Evolutionary conservation across 1,140 invertebrate genomes (phyloP).

Genomic region (Probaryconus sp.): DNA sequence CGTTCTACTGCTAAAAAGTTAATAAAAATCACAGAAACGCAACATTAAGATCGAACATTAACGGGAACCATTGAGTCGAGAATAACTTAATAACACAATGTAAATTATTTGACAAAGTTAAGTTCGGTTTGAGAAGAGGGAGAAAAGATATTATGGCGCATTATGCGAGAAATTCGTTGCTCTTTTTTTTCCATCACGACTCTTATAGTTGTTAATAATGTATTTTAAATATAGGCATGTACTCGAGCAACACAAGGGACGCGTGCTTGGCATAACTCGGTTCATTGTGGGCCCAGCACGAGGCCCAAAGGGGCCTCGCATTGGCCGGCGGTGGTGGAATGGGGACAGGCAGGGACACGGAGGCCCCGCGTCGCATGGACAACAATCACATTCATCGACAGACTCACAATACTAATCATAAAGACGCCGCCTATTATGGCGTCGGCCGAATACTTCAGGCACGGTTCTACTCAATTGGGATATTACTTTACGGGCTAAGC

Average conservation of each 20-base stretch:
- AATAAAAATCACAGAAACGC: too few species aligned
- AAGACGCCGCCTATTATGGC: conserved; percentile 78
- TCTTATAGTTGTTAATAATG: conserved; percentile 76
- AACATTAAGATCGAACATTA: too few species aligned
- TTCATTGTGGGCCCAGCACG: conserved; percentile 74
- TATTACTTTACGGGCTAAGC: conserved; percentile 55
- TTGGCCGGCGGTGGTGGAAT: conserved; percentile 50
- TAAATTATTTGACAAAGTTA: conserved; percentile 52
- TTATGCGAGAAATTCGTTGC: conserved; percentile 38
- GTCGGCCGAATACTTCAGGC: conserved; percentile 59
- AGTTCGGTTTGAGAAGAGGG: conserved; percentile 54
- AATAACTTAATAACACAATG: conserved; percentile 54
- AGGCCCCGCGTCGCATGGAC: conserved; percentile 69
- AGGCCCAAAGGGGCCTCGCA: conserved; percentile 64
- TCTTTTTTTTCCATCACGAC: conserved; percentile 49
- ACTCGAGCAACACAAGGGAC: conserved; percentile 73
- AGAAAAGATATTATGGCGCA: conserved; percentile 42
- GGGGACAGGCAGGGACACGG: conserved; percentile 64
- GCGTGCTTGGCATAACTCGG: conserved; percentile 77
- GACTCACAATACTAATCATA: conserved; percentile 78
- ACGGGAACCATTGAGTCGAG: neutral
- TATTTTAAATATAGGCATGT: conserved; percentile 77
- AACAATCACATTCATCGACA: conserved; percentile 78
- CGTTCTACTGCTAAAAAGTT: too few species aligned
- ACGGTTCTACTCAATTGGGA: conserved; percentile 58